phyloP scores from a whole-genome alignment of 2,113 vertebrate species.

The Alces alces region DNA sequence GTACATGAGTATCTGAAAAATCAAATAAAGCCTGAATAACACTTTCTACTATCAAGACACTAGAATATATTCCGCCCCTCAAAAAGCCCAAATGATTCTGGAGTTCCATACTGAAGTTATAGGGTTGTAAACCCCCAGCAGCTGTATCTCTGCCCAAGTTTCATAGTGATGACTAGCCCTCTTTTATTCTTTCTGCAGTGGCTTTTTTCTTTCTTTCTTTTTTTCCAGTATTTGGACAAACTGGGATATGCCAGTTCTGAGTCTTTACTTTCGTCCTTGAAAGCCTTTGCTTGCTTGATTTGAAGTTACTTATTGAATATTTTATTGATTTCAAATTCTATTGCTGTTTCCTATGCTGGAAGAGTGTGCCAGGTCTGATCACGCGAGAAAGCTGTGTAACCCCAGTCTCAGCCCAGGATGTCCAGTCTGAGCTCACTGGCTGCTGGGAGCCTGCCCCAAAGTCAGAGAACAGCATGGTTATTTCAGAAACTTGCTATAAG shows the following conservation, averaged over 20 bases:
- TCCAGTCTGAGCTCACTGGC: too few relatives aligned
- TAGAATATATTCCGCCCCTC: background rate
- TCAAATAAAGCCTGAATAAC: background rate
- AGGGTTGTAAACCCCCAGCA: background rate
- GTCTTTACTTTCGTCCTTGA: background rate
- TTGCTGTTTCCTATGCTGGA: background rate
- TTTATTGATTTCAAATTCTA: background rate
- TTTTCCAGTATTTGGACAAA: background rate
- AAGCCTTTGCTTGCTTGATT: background rate
- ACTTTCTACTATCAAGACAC: background rate
- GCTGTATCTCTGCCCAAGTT: background rate
- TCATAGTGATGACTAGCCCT: background rate
- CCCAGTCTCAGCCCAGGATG: background rate
- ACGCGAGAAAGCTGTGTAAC: background rate
- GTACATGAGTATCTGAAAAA: background rate
- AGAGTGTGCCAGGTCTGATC: background rate
- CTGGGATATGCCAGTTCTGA: background rate
- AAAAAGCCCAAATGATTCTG: background rate
- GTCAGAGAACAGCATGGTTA: rapidly evolving
- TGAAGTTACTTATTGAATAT: background rate
- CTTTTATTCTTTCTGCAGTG: background rate
- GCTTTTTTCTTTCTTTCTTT: background rate
- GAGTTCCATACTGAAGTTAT: background rate
- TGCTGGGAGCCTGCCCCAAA: background rate
- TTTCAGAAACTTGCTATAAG: background rate